A percentile compares a stretch with the other conserved stretches of the same genome.
phyloP scores from a whole-genome alignment of 2,113 vertebrate species.

The Taxidea taxus region DNA sequence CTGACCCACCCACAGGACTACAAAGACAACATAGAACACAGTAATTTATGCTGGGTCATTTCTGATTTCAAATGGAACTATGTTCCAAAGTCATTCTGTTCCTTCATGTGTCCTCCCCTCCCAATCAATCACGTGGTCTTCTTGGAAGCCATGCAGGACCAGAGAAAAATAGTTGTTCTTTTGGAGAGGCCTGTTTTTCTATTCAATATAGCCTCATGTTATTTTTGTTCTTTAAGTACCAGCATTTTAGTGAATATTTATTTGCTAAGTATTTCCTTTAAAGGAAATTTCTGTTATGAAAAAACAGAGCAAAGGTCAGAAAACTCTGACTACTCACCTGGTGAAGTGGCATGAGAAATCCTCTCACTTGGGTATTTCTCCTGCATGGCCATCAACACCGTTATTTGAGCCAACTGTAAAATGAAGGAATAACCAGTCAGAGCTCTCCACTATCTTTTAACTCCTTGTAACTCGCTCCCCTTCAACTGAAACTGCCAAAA shows the following conservation, averaged over 20 bases:
- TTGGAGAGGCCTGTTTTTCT: not conserved
- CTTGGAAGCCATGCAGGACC: not conserved
- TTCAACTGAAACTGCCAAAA: slow-evolving; percentile 26
- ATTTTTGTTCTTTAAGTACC: slow-evolving; percentile 38
- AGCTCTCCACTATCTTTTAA: slow-evolving; percentile 12
- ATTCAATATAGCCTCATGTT: not conserved
- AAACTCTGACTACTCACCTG: slow-evolving; percentile 68
- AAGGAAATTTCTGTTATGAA: slow-evolving; percentile 4
- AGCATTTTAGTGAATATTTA: slow-evolving; percentile 45
- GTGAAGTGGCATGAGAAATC: slow-evolving; percentile 67
- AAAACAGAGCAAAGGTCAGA: slow-evolving; percentile 11
- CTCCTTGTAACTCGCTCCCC: not conserved
- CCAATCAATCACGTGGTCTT: slow-evolving; percentile 10
- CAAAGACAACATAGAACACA: slow-evolving; percentile 58
- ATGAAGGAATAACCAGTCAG: slow-evolving; percentile 42
- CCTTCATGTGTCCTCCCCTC: not conserved
- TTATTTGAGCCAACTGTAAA: slow-evolving; percentile 18
- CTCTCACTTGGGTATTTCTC: slow-evolving; percentile 77
- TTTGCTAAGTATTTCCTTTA: slow-evolving; percentile 17
- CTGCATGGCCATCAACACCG: slow-evolving; percentile 77
- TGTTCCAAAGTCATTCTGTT: slow-evolving; percentile 59
- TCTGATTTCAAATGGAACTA: slow-evolving; percentile 54
- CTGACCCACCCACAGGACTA: slow-evolving; percentile 33
- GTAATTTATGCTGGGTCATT: slow-evolving; percentile 55
- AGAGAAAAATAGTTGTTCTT: slow-evolving; percentile 21